Evolutionary conservation across 2,113 vertebrate genomes (phyloP).

Genomic region (Myotis yumanensis): DNA sequence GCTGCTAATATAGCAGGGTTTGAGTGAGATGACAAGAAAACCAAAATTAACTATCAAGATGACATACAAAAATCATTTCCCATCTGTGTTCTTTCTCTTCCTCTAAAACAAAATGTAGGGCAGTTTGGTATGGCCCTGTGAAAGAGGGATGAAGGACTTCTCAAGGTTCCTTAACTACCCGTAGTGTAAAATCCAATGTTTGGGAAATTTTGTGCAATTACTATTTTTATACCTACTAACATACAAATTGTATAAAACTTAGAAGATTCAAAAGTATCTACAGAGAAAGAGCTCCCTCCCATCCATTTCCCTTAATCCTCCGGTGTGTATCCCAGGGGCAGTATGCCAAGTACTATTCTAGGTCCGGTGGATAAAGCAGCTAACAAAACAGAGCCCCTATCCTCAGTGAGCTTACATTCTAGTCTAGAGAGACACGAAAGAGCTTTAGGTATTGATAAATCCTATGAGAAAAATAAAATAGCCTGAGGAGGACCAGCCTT

Average conservation of each 20-base stretch:
- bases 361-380: not conserved
- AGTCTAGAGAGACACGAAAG: not conserved
- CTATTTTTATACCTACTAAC: slow-evolving; percentile 8
- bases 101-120: not conserved
- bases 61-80: not conserved
- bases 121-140: not conserved
- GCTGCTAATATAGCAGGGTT: not conserved
- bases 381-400: not conserved
- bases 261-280: not conserved
- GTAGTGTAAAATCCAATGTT: not conserved
- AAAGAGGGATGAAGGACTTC: not conserved
- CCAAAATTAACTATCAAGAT: not conserved
- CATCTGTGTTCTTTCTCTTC: not conserved
- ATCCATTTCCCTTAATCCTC: not conserved
- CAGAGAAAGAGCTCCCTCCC: not conserved
- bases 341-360: not conserved
- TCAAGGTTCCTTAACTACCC: not conserved
- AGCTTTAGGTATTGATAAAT: not conserved
- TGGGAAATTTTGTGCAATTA: not conserved
- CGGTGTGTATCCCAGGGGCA: not conserved
- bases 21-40: not conserved
- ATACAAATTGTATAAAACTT: not conserved
- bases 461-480: not conserved
- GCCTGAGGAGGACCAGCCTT: not conserved
- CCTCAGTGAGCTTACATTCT: not conserved